Base-by-base conservation (phyloP, 2,113 vertebrate species). In the Pelusios castaneus region DNA sequence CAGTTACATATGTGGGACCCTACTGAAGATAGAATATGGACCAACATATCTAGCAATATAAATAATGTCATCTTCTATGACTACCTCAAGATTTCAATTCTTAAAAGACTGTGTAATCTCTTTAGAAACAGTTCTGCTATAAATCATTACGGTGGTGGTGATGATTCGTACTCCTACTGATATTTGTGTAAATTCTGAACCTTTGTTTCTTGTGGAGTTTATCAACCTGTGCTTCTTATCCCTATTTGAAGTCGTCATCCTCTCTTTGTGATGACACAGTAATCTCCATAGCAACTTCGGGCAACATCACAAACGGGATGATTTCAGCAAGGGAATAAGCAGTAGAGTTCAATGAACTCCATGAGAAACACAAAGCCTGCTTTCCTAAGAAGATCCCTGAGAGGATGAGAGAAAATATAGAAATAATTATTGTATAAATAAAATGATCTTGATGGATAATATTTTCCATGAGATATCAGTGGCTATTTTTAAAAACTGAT, bases 71-170 rank as follows among this genome's bases (percentile, higher is more conserved):
- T 45, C 6, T 43, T 77, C 73, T 25, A 54, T 52, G 55, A 34
- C 17, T 43, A 47, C 84, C 24, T 10, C 10, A 78, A 82, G 31
- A 49, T 12, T 81, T 41, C 38, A 43, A 0, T 6, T 4, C 27
- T 89, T 41, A 76, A 87, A 41, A 85, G 17, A 4, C 87, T 83
- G 27, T 9, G 78, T 55, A 16, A 76, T 60, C 60, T 77, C 8
- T 80, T 85, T 60, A 85, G 84, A 77, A 95, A 82, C 34, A 52
- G 29, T 29, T 29, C 52, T 89, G 9, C 47, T 54, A 84, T 7
- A 93, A 63, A 89, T 45, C 10, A 79, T n/a, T n/a, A 54, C 1
- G 6, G 10, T 41, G 0, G 55, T 67, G 77, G 17, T 13, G 84
- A 70, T 54, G 80, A 17, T 88, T n/a, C n/a, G n/a, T 43, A 5